Conservation (phyloP, 2,888 invertebrate species). For the Trisateles emortualis region DNA sequence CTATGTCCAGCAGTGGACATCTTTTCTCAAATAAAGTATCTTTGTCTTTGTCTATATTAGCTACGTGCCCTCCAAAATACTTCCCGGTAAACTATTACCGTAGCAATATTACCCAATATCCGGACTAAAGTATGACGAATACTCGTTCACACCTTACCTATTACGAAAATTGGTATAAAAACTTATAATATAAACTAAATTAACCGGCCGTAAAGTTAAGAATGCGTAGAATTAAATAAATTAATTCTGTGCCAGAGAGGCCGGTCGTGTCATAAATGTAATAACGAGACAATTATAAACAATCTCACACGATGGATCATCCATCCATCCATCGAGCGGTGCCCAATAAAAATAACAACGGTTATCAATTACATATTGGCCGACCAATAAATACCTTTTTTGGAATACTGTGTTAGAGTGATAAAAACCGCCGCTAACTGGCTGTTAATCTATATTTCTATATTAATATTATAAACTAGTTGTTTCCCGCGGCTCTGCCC, state of each 20-base stretch:
- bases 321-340: constrained; percentile 35
- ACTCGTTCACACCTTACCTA: constrained; percentile 1
- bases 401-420: constrained; percentile 22
- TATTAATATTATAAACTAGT: too few relatives aligned
- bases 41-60: too few relatives aligned
- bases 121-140: constrained; percentile 19
- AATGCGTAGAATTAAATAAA: constrained; percentile 53
- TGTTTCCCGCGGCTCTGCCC: too few relatives aligned
- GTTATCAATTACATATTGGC: constrained; percentile 61
- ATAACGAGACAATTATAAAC: constrained; percentile 52
- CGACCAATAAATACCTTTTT: constrained; percentile 53
- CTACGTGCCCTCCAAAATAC: too few relatives aligned
- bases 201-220: constrained; percentile 43
- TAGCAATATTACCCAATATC: constrained; percentile 8
- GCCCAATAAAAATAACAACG: constrained; percentile 59
- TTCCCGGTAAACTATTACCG: not conserved
- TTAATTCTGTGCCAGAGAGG: constrained; percentile 45
- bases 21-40: too few relatives aligned
- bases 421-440: constrained; percentile 16
- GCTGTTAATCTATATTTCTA: too few relatives aligned
- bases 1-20: too few relatives aligned
- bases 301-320: constrained; percentile 45
- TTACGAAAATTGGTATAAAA: constrained; percentile 12
- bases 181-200: constrained; percentile 45
- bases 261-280: constrained; percentile 38